Percentiles rank a stretch among this genome's conserved stretches.
These are phyloP conservation scores for Seira ritae DNA, from an alignment of 2,888 invertebrate genomes.

Conservation along the genomic window DNA sequence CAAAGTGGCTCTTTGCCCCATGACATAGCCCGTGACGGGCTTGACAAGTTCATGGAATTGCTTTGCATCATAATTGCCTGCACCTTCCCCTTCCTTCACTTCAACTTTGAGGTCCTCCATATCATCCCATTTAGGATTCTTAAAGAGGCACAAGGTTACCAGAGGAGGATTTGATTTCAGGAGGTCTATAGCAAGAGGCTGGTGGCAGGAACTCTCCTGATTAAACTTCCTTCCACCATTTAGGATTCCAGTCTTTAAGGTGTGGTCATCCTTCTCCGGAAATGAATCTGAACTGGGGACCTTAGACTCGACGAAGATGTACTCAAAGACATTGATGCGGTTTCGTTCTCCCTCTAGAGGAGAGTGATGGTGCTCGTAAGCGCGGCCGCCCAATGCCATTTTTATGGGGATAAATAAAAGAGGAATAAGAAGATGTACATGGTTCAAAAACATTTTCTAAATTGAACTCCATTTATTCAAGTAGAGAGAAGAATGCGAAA, in stretches of 20 bases:
- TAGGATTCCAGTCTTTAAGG: background rate
- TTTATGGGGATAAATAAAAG: too few relatives aligned
- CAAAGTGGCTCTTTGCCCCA: constrained; percentile 12
- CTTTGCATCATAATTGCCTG: background rate
- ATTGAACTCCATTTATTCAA: too few relatives aligned
- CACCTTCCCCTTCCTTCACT: background rate
- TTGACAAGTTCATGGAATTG: constrained; percentile 20
- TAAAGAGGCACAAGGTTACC: constrained; percentile 33
- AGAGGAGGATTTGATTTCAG: constrained; percentile 2
- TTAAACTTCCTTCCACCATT: background rate
- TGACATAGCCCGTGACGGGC: constrained; percentile 35
- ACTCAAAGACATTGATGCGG: constrained; percentile 37
- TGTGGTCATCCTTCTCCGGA: constrained; percentile 7
- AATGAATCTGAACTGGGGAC: background rate
- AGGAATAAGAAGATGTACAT: too few relatives aligned
- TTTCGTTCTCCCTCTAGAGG: constrained; percentile 39
- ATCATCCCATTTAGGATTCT: constrained; percentile 31
- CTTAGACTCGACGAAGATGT: constrained; percentile 21
- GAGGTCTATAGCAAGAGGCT: background rate
- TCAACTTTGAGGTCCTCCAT: constrained; percentile 24
- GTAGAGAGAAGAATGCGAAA: too few relatives aligned
- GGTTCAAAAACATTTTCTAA: too few relatives aligned
- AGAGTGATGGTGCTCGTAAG: constrained; percentile 13
- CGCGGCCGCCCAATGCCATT: too few relatives aligned
- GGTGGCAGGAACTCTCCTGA: background rate